Evolutionary conservation across 2,888 invertebrate species (phyloP), one percentile per base, ranked within the genome.

Genomic region (Vannuccia rotundouncinata): DNA sequence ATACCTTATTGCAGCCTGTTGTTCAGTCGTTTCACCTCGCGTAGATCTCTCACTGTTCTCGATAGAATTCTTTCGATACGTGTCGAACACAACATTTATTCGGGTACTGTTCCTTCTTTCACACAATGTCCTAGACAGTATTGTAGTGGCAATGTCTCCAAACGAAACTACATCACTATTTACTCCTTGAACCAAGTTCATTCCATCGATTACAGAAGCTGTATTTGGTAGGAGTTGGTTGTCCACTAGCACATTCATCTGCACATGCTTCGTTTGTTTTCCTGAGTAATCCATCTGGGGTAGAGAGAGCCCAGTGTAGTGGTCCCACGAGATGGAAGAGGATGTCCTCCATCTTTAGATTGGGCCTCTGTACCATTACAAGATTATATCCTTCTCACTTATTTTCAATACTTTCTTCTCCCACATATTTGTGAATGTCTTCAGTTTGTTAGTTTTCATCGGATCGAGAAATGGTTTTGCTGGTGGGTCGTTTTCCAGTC

Each of bases 261-360:
- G 45, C 60, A 82, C 22, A 31, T 25, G 81, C 82, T 81, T 82
- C 82, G 78, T 82, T 82, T 13, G 82, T 82, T 74, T 82, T 82
- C 29, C 80, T 28, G 17, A 81, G 74, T 1, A 31, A 76, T 25
- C 82, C 82, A 74, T 82, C 81, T 28, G 75, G 75, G 22, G 75
- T 82, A 13, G 81, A 76, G 27, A 82, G 74, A 1, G 82, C 81
- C 79, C 82, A 82, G 22, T 80, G 79, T 31, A 83, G 25, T 59
- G 80, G 82, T 29, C 82, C 81, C 30, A 82, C 79, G 22, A 81
- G 82, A 80, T 83, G 82, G 25, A 79, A 31, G 22, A 83, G 78
- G 59, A 82, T 76, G 25, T 81, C 82, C 74, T 29, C 25, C 29
- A 81, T 82, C 60, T 80, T 82, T 29, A 30, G 80, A 82, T 78